A percentile compares a stretch with the other conserved stretches of the same genome.
Conservation (phyloP, 2,888 invertebrate species). For the Coremacera marginata region DNA sequence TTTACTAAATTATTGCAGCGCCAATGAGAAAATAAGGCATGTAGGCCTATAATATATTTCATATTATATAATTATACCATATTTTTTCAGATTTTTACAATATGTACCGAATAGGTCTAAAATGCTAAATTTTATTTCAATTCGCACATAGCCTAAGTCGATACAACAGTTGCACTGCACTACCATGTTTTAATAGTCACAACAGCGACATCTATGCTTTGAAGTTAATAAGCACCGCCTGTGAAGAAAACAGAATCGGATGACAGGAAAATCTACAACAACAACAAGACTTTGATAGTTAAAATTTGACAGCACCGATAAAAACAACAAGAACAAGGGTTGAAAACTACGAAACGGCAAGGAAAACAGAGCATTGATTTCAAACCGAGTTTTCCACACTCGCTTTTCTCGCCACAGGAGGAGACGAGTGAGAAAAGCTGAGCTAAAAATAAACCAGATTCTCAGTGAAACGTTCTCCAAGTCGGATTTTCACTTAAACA, state of each 20-base stretch:
- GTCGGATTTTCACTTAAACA: conserved; percentile 31
- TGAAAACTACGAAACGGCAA: conserved; percentile 9
- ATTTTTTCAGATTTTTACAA: too few relatives aligned
- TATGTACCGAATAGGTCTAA: too few relatives aligned
- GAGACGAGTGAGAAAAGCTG: conserved; percentile 29
- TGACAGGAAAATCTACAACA: neutral
- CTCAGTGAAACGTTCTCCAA: conserved; percentile 16
- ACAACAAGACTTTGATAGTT: neutral
- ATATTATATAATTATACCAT: too few relatives aligned
- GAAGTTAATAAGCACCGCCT: too few relatives aligned
- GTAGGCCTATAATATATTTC: too few relatives aligned
- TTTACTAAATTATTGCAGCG: too few relatives aligned
- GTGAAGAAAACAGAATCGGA: neutral
- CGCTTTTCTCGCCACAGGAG: conserved; percentile 4
- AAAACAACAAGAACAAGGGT: conserved; percentile 2
- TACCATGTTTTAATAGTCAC: too few relatives aligned
- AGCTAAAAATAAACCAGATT: conserved; percentile 40
- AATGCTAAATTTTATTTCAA: too few relatives aligned
- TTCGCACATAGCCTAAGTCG: too few relatives aligned
- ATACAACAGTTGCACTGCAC: too few relatives aligned
- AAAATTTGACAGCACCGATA: neutral
- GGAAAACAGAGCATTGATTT: conserved; percentile 15
- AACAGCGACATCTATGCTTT: too few relatives aligned
- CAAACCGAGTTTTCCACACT: conserved; percentile 33
- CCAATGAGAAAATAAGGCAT: too few relatives aligned